Percentiles rank a stretch among this genome's conserved stretches.
Evolutionary conservation across 1,140 invertebrate genomes (phyloP).

Genomic region (Leptonema lineaticorne): DNA sequence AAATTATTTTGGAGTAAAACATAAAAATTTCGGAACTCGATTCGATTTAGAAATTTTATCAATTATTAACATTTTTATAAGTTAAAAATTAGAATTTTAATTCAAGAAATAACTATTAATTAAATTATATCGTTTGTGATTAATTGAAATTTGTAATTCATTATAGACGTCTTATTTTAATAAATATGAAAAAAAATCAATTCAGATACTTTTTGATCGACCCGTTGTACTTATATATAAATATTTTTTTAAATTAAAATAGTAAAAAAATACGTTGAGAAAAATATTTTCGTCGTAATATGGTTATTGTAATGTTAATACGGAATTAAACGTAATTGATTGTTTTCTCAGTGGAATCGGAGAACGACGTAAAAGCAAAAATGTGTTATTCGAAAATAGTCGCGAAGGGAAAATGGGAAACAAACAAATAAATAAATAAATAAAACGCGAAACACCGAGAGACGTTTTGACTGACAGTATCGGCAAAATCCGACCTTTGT

Average conservation of each 20-base stretch:
- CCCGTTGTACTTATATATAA: too few species aligned
- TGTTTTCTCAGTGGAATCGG: not conserved
- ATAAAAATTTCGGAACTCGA: too few species aligned
- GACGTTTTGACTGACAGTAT: not conserved
- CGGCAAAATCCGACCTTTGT: not conserved
- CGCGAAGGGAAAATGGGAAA: too few species aligned
- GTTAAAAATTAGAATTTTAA: too few species aligned
- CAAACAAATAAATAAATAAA: not conserved
- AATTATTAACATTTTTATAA: too few species aligned
- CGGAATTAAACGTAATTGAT: not conserved
- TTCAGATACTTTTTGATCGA: not conserved
- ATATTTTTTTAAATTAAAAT: not conserved
- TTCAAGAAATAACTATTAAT: too few species aligned
- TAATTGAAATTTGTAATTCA: too few species aligned
- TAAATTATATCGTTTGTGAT: too few species aligned
- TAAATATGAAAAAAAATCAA: not conserved
- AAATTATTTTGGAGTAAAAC: too few species aligned
- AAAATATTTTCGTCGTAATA: not conserved
- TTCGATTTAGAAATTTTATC: too few species aligned
- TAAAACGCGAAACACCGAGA: not conserved
- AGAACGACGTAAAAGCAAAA: not conserved
- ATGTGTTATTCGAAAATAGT: too few species aligned
- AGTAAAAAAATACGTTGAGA: not conserved
- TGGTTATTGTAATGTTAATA: not conserved
- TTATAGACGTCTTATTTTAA: not conserved